Evolutionary conservation across 2,113 vertebrate species (phyloP), one percentile per base, ranked within the genome.

Genomic region (Gallinago paraguaiae): DNA sequence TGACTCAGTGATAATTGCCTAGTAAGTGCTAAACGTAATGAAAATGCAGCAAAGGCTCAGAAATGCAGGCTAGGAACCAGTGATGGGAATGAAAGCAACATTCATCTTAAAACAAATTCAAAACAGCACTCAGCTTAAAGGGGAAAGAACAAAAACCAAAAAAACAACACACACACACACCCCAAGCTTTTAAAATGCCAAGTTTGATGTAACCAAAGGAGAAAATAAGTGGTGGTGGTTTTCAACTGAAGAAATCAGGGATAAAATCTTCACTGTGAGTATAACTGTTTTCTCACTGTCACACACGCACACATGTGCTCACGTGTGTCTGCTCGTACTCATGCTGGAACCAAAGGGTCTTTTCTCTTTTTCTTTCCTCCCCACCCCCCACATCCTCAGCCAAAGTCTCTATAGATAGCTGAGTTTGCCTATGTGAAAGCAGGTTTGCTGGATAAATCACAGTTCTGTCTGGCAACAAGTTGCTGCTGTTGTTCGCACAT

Each of bases 131-230:
- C 85, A 93, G 94, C 97, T 97, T 97, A 95, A 97, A 97, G 82
- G 17, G 96, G 94, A 30, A 97, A 80, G 94, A 95, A 88, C 88
- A 11, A 22, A 13, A 31, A 37, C 2, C 8, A 45, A 17, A 84
- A 57, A 46, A 74, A 93, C 90, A 87, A 57, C 0, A 10, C 10
- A 5, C 39, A n/a, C 39, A 11, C 39, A 11, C 39, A 5, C 2
- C 46, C 17, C 86, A 97, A 90, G 97, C 98, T 98, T 98, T 98
- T 98, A 98, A 98, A 97, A 97, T 97, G 98, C 98, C 97, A 97
- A 94, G 96, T 97, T 98, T 98, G 98, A 98, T 98, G 96, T 97
- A 97, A 97, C 93, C 95, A 91, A 88, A 90, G 96, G 94, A 97
- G 96, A 97, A 96, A 97, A 56, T 93, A 97, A 97, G 92, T 72